phyloP scores from a whole-genome alignment of 2,113 vertebrate species.

The Trichechus manatus region DNA sequence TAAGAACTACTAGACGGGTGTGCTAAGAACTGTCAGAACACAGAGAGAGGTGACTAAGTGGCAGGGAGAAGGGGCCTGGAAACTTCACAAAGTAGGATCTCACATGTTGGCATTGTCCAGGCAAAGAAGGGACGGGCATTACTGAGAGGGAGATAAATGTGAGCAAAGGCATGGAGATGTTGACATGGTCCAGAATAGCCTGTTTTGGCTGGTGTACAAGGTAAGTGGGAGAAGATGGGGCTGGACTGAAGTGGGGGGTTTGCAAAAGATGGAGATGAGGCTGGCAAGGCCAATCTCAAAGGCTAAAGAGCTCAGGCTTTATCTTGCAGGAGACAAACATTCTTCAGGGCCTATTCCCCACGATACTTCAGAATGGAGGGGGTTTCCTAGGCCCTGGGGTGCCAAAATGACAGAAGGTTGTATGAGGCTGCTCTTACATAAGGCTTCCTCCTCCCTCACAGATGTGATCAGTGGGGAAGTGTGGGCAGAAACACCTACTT shows the following conservation, averaged over 20 bases:
- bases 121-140: not conserved
- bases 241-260: accelerated
- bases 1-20: not conserved
- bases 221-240: not conserved
- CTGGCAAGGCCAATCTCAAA: not conserved
- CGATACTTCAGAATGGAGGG: conserved; percentile 21
- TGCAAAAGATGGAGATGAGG: not conserved
- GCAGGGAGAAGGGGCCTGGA: not conserved
- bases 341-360: not conserved
- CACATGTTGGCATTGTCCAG: accelerated
- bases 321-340: not conserved
- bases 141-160: not conserved
- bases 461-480: conserved; percentile 47
- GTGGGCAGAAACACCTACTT: conserved; percentile 79
- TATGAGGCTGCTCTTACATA: conserved; percentile 78
- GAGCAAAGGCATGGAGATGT: not conserved
- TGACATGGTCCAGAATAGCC: not conserved
- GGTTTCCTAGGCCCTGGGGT: conserved; percentile 4
- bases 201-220: accelerated
- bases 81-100: not conserved
- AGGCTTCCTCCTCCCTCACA: conserved; percentile 67
- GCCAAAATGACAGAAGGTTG: conserved; percentile 72
- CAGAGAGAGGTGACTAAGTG: not conserved
- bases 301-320: not conserved
- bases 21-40: not conserved